phyloP scores from a whole-genome alignment of 2,113 vertebrate genomes.

The Panurus biarmicus region DNA sequence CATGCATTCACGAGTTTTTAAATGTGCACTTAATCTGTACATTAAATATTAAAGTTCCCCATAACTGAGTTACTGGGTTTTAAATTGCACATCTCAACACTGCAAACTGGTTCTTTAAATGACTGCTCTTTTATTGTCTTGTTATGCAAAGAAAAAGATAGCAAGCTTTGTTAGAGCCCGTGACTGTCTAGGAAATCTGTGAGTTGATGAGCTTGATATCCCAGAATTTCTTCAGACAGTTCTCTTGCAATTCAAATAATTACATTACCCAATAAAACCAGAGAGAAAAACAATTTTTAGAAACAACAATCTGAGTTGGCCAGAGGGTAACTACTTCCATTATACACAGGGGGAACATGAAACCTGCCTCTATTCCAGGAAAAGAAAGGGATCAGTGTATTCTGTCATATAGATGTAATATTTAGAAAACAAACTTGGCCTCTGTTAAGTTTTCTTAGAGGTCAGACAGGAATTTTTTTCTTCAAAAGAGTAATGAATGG shows the following conservation, averaged over 20 bases:
- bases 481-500: not conserved
- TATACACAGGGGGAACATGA: slow-evolving; percentile 54
- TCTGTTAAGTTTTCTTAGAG: not conserved
- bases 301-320: slow-evolving; percentile 42
- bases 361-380: slow-evolving; percentile 41
- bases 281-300: slow-evolving; percentile 39
- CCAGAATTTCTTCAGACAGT: not conserved
- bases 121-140: not conserved
- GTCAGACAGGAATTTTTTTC: not conserved
- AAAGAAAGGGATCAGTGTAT: not conserved
- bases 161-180: not conserved
- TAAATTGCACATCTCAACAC: not conserved
- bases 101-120: not conserved
- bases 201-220: not conserved
- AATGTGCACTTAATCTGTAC: not conserved
- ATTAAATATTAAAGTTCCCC: slow-evolving; percentile 4
- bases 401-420: not conserved
- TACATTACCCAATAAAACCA: slow-evolving; percentile 27
- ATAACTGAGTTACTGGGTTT: not conserved
- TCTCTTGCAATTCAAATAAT: slow-evolving; percentile 46
- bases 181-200: slow-evolving; percentile 3
- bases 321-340: slow-evolving; percentile 63
- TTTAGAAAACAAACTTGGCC: not conserved
- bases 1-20: not conserved
- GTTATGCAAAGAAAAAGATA: slow-evolving; percentile 11